Evolutionary conservation across 2,888 invertebrate genomes (phyloP).

Genomic region (Amiota communis): DNA sequence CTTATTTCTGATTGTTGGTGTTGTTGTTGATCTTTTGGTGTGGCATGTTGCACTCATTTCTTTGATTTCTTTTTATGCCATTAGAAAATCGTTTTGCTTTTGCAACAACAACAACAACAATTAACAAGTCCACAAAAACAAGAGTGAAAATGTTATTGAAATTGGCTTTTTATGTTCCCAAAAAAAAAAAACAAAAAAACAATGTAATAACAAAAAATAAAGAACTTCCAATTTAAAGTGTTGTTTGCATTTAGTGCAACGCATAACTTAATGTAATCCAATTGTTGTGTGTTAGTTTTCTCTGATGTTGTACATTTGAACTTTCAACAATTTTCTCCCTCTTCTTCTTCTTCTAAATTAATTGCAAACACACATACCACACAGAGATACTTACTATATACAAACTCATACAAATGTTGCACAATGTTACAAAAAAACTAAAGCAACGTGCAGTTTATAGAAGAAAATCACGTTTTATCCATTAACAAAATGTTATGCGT

Average conservation of each 20-base stretch:
- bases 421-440: too few relatives aligned
- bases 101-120: constrained; percentile 9
- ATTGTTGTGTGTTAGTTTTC: too few relatives aligned
- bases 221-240: neutral
- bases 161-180: constrained; percentile 66
- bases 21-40: constrained; percentile 10
- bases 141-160: constrained; percentile 61
- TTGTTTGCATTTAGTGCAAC: constrained; percentile 3
- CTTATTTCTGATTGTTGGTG: constrained; percentile 18
- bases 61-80: constrained; percentile 15
- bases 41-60: constrained; percentile 18
- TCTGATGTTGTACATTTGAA: constrained; percentile 11
- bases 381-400: too few relatives aligned
- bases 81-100: constrained; percentile 5
- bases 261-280: too few relatives aligned
- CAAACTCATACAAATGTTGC: neutral
- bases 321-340: neutral
- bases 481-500: constrained; percentile 19
- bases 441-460: too few relatives aligned
- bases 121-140: constrained; percentile 11
- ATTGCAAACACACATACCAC: neutral
- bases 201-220: neutral
- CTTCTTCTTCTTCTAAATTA: neutral
- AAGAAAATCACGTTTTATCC: constrained; percentile 3
- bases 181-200: too few relatives aligned